Conservation (phyloP, 2,888 invertebrate genomes). For the Lasioglossum malachurum region DNA sequence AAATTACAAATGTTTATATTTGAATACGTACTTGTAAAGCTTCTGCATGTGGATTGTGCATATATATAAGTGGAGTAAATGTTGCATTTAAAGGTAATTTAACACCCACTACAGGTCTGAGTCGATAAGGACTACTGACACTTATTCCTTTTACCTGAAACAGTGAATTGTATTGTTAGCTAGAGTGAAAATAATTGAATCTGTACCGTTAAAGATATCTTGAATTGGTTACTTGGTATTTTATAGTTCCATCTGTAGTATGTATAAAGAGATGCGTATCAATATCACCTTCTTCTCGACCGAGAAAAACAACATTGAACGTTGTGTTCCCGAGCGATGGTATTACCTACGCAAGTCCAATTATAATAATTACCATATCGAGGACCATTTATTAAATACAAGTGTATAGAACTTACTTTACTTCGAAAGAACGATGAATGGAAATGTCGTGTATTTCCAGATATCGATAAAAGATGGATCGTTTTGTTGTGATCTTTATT, state of each 20-base stretch:
- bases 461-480: conserved; percentile 96
- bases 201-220: conserved; percentile 14
- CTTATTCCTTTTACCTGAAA: conserved; percentile 93
- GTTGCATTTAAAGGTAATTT: conserved; percentile 96
- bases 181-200: conserved; percentile 21
- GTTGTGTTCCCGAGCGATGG: conserved; percentile 96
- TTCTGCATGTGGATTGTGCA: conserved; percentile 97
- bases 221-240: conserved; percentile 89
- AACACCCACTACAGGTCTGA: conserved; percentile 96
- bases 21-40: conserved; percentile 91
- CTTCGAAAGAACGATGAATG: conserved; percentile 99
- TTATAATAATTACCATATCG: background rate
- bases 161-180: conserved; percentile 6
- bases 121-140: conserved; percentile 94
- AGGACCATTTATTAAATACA: background rate
- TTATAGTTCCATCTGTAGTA: conserved; percentile 96
- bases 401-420: conserved; percentile 89
- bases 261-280: conserved; percentile 96
- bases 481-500: conserved; percentile 95
- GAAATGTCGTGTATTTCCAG: conserved; percentile 97
- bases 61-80: conserved; percentile 94
- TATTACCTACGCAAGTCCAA: conserved; percentile 88
- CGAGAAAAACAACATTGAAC: conserved; percentile 98
- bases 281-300: conserved; percentile 94
- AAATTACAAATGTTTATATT: conserved; percentile 2